These are phyloP conservation scores for Drosophila chauvacae DNA, from an alignment of 1,140 invertebrate species.

Conservation along the genomic window DNA sequence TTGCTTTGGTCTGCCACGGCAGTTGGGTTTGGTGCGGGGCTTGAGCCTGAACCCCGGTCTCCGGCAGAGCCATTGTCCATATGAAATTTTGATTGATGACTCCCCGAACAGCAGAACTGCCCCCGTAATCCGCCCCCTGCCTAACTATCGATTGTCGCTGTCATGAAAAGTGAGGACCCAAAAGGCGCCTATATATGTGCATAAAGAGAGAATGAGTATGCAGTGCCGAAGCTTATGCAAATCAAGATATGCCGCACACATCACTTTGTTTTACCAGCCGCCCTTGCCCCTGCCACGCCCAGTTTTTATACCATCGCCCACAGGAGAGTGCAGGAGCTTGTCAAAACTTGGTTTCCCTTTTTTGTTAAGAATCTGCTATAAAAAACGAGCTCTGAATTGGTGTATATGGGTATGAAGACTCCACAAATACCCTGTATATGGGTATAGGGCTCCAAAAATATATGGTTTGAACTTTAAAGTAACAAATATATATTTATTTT, in stretches of 20 bases:
- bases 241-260: conserved; percentile 78
- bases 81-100: conserved; percentile 79
- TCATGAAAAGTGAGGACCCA: conserved; percentile 65
- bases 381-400: conserved; percentile 24
- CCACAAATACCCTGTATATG: neutral
- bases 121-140: neutral
- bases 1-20: conserved; percentile 15
- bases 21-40: conserved; percentile 1
- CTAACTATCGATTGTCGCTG: conserved; percentile 77
- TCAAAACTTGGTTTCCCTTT: conserved; percentile 68
- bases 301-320: conserved; percentile 5
- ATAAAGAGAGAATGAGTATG: conserved; percentile 37
- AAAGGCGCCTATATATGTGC: conserved; percentile 51
- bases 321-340: conserved; percentile 42
- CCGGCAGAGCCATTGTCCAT: conserved; percentile 59
- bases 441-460: neutral
- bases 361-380: conserved; percentile 40
- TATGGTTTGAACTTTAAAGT: neutral
- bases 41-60: conserved; percentile 13
- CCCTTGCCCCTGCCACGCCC: conserved; percentile 3
- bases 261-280: conserved; percentile 64
- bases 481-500: neutral
- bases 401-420: neutral
- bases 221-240: conserved; percentile 71
- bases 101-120: conserved; percentile 46